These are phyloP conservation scores for Agapostemon virescens DNA, from an alignment of 2,888 invertebrate genomes.

Conservation along the genomic window DNA sequence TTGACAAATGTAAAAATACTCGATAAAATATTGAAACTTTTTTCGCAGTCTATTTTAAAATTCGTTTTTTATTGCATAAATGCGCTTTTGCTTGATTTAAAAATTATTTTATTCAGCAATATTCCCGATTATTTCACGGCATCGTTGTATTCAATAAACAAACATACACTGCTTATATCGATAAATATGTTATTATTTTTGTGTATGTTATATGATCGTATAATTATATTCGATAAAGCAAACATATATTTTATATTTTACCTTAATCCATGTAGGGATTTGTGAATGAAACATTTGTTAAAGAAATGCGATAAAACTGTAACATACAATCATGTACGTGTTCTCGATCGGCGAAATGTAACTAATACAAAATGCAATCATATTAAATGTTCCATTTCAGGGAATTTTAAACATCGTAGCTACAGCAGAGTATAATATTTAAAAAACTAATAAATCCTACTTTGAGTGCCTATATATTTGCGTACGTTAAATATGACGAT, in stretches of 20 bases:
- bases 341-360: background rate
- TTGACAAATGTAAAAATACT: background rate
- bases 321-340: background rate
- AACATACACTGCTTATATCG: background rate
- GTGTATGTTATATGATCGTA: background rate
- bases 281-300: background rate
- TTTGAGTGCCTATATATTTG: background rate
- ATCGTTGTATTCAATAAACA: background rate
- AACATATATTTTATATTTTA: background rate
- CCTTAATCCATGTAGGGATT: background rate
- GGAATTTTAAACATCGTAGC: background rate
- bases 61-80: background rate
- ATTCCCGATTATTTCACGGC: constrained; percentile 1
- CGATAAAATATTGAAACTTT: background rate
- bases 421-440: background rate
- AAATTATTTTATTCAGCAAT: background rate
- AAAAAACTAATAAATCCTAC: background rate
- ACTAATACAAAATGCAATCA: background rate
- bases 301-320: background rate
- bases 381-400: background rate
- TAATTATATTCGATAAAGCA: background rate
- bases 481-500: background rate
- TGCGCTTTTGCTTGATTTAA: background rate
- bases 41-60: background rate
- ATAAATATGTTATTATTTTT: too few species aligned